Evolutionary conservation across 1,140 invertebrate species (phyloP).

Genomic region (Heterodera carotae): DNA sequence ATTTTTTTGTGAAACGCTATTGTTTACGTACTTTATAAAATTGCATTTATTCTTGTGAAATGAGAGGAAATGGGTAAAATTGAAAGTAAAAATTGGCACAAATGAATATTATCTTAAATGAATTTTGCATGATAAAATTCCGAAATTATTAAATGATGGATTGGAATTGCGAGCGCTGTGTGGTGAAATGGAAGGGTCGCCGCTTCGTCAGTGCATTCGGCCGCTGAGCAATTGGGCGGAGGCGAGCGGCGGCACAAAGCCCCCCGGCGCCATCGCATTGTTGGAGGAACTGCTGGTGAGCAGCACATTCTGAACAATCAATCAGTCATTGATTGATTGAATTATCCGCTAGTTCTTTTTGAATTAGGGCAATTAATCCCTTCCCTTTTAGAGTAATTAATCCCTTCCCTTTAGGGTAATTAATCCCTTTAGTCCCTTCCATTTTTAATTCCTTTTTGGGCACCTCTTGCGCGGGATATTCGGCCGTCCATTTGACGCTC

Average conservation of each 20-base stretch:
- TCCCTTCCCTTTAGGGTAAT: too few species aligned
- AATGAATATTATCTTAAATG: neutral
- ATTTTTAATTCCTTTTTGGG: too few species aligned
- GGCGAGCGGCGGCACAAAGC: neutral
- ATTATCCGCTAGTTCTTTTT: too few species aligned
- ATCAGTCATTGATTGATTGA: too few species aligned
- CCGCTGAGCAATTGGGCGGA: neutral
- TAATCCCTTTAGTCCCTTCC: too few species aligned
- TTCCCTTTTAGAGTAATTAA: too few species aligned
- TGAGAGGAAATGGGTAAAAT: neutral
- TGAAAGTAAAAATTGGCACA: neutral
- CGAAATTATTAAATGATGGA: neutral
- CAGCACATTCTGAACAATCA: neutral
- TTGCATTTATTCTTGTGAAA: neutral
- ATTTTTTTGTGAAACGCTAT: too few species aligned
- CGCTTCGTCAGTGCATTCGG: neutral
- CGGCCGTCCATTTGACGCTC: constrained; percentile 35
- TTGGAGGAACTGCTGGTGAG: neutral
- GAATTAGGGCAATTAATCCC: too few species aligned
- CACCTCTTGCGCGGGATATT: constrained; percentile 22
- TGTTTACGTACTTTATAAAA: too few species aligned
- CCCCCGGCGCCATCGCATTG: too few species aligned
- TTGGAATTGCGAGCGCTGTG: too few species aligned
- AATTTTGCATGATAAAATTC: neutral
- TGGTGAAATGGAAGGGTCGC: too few species aligned